A percentile compares a stretch with the other conserved stretches of the same genome.
Conservation (phyloP, 2,888 invertebrate species). For the Cantharis rustica region DNA sequence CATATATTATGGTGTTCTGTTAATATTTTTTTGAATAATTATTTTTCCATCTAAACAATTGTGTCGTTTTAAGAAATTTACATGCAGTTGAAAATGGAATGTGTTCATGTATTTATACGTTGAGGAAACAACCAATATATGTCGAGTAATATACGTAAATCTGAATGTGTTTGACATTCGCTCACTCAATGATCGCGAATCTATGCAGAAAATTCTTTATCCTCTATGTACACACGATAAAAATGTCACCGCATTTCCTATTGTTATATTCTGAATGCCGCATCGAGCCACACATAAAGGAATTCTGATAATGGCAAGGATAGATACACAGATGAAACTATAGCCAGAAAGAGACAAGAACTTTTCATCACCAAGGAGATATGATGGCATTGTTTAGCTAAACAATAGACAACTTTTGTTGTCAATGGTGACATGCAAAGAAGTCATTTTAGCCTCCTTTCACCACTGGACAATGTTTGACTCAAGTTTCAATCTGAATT, state of each 20-base stretch:
- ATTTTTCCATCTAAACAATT: background rate
- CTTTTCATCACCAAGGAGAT: slow-evolving; percentile 53
- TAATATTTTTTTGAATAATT: no score
- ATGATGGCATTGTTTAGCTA: slow-evolving; percentile 55
- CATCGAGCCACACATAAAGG: slow-evolving; percentile 51
- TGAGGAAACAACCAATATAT: background rate
- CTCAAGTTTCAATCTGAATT: slow-evolving; percentile 51
- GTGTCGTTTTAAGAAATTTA: background rate
- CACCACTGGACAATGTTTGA: slow-evolving; percentile 50
- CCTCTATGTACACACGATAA: slow-evolving; percentile 52
- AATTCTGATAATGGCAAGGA: slow-evolving; percentile 49
- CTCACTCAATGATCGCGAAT: slow-evolving; percentile 43
- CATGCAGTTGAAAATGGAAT: no score
- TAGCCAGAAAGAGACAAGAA: slow-evolving; percentile 35
- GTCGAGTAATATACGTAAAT: slow-evolving; percentile 1
- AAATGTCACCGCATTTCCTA: slow-evolving; percentile 53
- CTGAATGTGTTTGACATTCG: slow-evolving; percentile 40
- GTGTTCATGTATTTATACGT: background rate
- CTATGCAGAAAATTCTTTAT: slow-evolving; percentile 45
- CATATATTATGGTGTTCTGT: no score
- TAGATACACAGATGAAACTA: slow-evolving; percentile 34
- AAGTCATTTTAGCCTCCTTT: slow-evolving; percentile 52
- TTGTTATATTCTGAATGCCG: slow-evolving; percentile 52
- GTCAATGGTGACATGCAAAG: slow-evolving; percentile 55
- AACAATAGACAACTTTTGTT: slow-evolving; percentile 54